These are phyloP conservation scores for Pollachius pollachius DNA, from an alignment of 2,113 vertebrate species.

Conservation along the genomic window DNA sequence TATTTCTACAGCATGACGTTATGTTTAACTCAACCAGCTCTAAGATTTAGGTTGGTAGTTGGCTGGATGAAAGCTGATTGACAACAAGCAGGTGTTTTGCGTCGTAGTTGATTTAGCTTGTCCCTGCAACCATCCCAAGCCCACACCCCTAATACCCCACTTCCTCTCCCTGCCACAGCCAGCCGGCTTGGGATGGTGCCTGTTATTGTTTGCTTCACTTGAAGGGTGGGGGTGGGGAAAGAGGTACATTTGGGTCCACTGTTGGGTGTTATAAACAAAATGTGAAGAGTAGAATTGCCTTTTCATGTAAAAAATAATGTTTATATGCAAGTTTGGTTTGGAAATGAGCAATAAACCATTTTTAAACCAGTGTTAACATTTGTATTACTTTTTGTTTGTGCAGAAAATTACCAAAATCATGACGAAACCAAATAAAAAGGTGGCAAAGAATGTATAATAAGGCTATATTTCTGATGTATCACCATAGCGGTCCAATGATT, in stretches of 20 bases:
- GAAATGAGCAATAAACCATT: too few species aligned
- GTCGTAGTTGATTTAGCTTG: conserved; percentile 51
- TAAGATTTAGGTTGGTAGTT: conserved; percentile 26
- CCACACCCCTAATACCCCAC: conserved; percentile 54
- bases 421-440: too few species aligned
- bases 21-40: background rate
- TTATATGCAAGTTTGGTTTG: too few species aligned
- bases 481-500: too few species aligned
- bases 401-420: too few species aligned
- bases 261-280: conserved; percentile 23
- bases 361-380: too few species aligned
- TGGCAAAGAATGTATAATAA: too few species aligned
- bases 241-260: conserved; percentile 25
- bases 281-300: too few species aligned
- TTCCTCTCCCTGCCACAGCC: conserved; percentile 41
- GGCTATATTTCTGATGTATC: too few species aligned
- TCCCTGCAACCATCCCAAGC: conserved; percentile 61
- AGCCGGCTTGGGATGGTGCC: conserved; percentile 49
- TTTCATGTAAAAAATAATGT: too few species aligned
- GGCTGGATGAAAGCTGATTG: conserved; percentile 33
- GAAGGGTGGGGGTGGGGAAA: conserved; percentile 55
- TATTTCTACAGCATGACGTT: background rate
- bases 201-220: conserved; percentile 62
- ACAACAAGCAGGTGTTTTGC: conserved; percentile 56
- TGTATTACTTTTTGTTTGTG: too few species aligned